Percentiles rank a stretch among this genome's conserved stretches.
Evolutionary conservation across 2,113 vertebrate species (phyloP).

Genomic region (Mustelus asterias): DNA sequence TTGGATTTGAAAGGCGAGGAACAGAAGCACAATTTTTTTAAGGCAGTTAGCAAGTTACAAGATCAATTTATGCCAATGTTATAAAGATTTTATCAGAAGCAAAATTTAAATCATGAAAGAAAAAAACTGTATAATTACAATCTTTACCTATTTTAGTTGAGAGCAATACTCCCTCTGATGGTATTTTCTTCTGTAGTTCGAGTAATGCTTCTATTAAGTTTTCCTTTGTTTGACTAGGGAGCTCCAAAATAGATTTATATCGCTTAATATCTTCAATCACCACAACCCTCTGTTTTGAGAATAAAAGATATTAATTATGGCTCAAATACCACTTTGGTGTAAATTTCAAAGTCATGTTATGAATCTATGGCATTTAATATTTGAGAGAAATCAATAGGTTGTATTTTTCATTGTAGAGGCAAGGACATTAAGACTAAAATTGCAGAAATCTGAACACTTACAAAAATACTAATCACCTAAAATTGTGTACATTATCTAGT

Average conservation of each 20-base stretch:
- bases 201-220: slow-evolving; percentile 70
- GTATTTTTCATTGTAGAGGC: background rate
- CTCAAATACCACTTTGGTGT: background rate
- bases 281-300: slow-evolving; percentile 76
- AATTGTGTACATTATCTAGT: background rate
- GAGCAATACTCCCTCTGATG: slow-evolving; percentile 80
- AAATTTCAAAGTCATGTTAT: background rate
- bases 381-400: background rate
- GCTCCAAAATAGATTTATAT: slow-evolving; percentile 77
- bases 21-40: background rate
- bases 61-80: background rate
- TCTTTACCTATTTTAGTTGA: slow-evolving; percentile 82
- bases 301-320: background rate
- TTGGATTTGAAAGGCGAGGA: background rate
- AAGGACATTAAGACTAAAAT: background rate
- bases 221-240: slow-evolving; percentile 74
- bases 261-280: slow-evolving; percentile 89
- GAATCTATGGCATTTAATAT: background rate
- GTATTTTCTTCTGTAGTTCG: slow-evolving; percentile 89
- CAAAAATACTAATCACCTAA: background rate
- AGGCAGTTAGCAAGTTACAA: background rate
- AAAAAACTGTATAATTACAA: background rate
- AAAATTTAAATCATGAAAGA: background rate
- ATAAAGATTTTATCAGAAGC: background rate
- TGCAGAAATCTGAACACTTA: background rate